phyloP scores from a whole-genome alignment of 2,888 invertebrate genomes.

The Pristionchus maxplancki region DNA sequence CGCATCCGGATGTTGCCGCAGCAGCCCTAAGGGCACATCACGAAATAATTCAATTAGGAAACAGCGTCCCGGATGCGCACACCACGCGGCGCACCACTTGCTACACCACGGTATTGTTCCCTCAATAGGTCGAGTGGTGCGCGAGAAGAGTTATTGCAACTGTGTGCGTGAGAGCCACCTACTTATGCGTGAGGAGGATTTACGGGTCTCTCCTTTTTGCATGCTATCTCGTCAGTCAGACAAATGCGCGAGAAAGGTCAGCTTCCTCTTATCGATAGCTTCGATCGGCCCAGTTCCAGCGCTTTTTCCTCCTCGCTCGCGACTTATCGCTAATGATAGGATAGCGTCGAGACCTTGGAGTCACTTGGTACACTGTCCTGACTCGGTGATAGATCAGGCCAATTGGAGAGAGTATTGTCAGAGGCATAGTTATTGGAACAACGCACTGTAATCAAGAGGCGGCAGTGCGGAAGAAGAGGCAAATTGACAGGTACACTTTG shows the following conservation, averaged over 20 bases:
- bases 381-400: not conserved
- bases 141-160: constrained; percentile 6
- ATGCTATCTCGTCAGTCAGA: not conserved
- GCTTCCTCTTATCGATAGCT: constrained; percentile 4
- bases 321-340: constrained; percentile 36
- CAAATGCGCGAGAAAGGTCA: not conserved
- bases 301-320: not conserved
- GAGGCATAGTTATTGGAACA: constrained; percentile 10
- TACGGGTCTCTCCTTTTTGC: not conserved
- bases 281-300: constrained; percentile 11
- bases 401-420: not conserved
- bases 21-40: not conserved
- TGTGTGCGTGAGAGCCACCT: constrained; percentile 8
- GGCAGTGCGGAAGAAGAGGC: constrained; percentile 24
- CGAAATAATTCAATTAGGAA: not conserved
- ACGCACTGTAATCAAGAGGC: constrained; percentile 36
- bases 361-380: not conserved
- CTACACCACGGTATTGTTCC: constrained; percentile 9
- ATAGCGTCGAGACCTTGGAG: constrained; percentile 19
- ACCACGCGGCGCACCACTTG: not conserved
- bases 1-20: not conserved
- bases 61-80: not conserved
- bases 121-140: constrained; percentile 40
- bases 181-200: not conserved
- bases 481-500: constrained; percentile 28